Evolutionary conservation across 2,888 invertebrate species (phyloP).

Genomic region (Coelopa pilipes): DNA sequence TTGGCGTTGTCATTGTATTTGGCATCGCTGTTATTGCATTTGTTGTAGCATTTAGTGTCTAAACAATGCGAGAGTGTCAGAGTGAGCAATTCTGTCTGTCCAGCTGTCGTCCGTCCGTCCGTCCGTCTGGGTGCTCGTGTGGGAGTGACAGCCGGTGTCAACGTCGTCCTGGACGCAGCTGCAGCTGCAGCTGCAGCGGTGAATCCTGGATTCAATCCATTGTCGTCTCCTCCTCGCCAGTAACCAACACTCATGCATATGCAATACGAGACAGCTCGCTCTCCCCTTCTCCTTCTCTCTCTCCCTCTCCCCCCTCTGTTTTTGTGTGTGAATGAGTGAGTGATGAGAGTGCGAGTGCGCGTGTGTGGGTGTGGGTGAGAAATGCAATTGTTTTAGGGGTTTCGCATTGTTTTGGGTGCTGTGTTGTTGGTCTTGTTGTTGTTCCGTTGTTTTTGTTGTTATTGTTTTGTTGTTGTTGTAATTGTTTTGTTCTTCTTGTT

Average conservation of each 20-base stretch:
- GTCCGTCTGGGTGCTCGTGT: no score
- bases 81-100: no score
- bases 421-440: not conserved
- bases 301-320: not conserved
- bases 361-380: not conserved
- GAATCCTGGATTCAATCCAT: not conserved
- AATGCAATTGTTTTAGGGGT: conserved; percentile 16
- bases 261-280: not conserved
- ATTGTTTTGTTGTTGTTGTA: no score
- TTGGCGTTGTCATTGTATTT: no score
- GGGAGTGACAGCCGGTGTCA: not conserved
- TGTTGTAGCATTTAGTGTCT: conserved; percentile 17
- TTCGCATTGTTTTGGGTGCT: not conserved
- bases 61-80: not conserved
- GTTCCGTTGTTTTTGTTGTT: no score
- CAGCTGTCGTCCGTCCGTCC: no score
- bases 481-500: no score
- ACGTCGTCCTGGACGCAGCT: not conserved
- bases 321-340: no score
- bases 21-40: not conserved
- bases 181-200: not conserved
- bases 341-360: not conserved
- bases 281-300: not conserved
- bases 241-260: conserved; percentile 13
- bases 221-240: not conserved